phyloP scores from a whole-genome alignment of 2,113 vertebrate genomes.

The Pyxicephalus adspersus region DNA sequence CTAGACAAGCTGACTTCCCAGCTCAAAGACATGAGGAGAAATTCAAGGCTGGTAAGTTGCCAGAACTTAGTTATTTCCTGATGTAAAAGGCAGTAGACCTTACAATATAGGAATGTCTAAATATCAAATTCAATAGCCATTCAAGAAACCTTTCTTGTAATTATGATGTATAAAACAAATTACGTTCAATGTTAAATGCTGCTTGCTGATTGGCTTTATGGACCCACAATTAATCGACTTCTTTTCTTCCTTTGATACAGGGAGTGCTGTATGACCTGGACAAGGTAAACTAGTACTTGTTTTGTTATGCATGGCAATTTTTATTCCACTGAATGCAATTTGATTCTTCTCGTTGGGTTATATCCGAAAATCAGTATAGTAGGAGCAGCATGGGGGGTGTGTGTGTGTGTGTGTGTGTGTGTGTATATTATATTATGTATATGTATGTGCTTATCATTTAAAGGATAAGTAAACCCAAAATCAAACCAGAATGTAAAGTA shows the following conservation, averaged over 20 bases:
- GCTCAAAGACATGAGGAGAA: slow-evolving; percentile 96
- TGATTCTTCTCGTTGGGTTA: neutral
- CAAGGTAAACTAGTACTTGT: slow-evolving; percentile 81
- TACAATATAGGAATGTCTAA: neutral
- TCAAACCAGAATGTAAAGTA: too few species aligned
- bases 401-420: too few species aligned
- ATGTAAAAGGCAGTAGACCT: neutral
- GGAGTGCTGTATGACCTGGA: slow-evolving; percentile 96
- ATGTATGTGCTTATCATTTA: too few species aligned
- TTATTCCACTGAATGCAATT: neutral
- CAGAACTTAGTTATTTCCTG: neutral
- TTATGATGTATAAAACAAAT: neutral
- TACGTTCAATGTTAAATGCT: too few species aligned
- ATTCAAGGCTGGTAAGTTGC: slow-evolving; percentile 91
- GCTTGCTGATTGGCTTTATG: neutral
- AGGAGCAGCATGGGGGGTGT: too few species aligned
- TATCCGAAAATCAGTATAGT: too few species aligned
- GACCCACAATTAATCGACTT: neutral
- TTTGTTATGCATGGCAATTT: neutral
- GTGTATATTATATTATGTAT: too few species aligned
- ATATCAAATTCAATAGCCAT: neutral
- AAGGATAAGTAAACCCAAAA: too few species aligned
- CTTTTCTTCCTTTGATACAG: slow-evolving; percentile 68
- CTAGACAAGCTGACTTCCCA: slow-evolving; percentile 90
- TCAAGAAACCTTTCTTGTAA: neutral